A percentile compares a stretch with the other conserved stretches of the same genome.
Conservation (phyloP, 2,888 invertebrate genomes). For the Entomobrya multifasciata region DNA sequence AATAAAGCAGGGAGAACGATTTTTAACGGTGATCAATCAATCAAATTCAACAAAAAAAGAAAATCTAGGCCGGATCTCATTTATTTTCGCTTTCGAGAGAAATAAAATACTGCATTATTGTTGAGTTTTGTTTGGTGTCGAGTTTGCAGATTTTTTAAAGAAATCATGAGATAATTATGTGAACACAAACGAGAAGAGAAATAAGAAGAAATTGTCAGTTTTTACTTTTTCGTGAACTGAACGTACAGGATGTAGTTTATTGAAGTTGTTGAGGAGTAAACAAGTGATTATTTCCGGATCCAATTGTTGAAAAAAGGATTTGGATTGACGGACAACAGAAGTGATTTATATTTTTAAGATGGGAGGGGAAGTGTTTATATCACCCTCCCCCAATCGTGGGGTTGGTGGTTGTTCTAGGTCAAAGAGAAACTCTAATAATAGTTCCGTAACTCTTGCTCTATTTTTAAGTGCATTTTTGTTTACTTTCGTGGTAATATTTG, state of each 20-base stretch:
- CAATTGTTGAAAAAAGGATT: background rate
- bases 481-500: slow-evolving; percentile 44
- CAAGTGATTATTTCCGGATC: slow-evolving; percentile 2
- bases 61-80: slow-evolving; percentile 65
- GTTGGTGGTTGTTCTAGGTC: background rate
- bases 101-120: too few relatives aligned
- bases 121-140: too few relatives aligned
- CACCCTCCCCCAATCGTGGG: slow-evolving; percentile 9
- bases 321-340: slow-evolving; percentile 11
- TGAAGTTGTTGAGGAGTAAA: background rate
- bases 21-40: slow-evolving; percentile 59
- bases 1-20: slow-evolving; percentile 2
- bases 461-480: slow-evolving; percentile 51
- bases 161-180: slow-evolving; percentile 37
- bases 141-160: background rate
- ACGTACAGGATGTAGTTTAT: slow-evolving; percentile 27
- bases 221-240: slow-evolving; percentile 7
- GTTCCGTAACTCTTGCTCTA: slow-evolving; percentile 37
- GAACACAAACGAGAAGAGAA: background rate
- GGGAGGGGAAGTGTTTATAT: slow-evolving; percentile 59
- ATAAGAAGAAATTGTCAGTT: slow-evolving; percentile 5
- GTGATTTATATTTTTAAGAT: slow-evolving; percentile 39
- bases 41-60: slow-evolving; percentile 47
- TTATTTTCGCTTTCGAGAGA: slow-evolving; percentile 27
- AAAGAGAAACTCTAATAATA: slow-evolving; percentile 17